Evolutionary conservation across 1,140 invertebrate species (phyloP).

Genomic region (Apolygus lucorum): DNA sequence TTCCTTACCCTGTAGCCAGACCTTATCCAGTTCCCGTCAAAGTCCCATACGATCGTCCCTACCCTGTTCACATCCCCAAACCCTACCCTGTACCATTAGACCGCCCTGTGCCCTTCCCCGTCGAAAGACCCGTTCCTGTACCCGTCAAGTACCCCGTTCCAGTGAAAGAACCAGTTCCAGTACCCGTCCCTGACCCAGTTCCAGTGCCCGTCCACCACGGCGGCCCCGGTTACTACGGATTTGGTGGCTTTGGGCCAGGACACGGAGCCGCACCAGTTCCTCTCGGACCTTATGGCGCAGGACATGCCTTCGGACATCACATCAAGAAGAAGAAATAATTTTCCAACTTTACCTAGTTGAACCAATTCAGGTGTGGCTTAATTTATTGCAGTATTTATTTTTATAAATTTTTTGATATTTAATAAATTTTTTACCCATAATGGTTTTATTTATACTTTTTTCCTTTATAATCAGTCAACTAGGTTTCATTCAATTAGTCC

Average conservation of each 20-base stretch:
- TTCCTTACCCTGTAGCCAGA: conserved; percentile 12
- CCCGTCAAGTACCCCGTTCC: conserved; percentile 21
- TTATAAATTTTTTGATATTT: no score
- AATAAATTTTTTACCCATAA: no score
- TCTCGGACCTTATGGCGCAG: neutral
- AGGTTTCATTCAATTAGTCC: no score
- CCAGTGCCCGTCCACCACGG: conserved; percentile 15
- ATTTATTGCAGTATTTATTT: no score
- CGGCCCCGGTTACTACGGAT: neutral
- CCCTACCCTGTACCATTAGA: conserved; percentile 18
- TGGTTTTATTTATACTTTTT: no score
- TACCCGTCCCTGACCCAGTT: conserved; percentile 9
- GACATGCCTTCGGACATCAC: neutral
- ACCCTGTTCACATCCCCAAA: conserved; percentile 13
- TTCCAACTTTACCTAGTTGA: neutral
- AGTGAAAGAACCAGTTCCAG: conserved; percentile 15
- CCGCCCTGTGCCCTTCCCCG: conserved; percentile 14
- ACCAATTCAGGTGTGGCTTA: no score
- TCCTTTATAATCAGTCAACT: no score
- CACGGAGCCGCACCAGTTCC: neutral
- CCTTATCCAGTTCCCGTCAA: conserved; percentile 21
- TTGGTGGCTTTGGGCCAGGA: neutral
- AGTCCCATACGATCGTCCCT: conserved; percentile 23
- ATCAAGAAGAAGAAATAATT: neutral
- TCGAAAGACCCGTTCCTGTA: conserved; percentile 19